Evolutionary conservation across 2,888 invertebrate species (phyloP).

Genomic region (Chaetogeoica ovagalla): DNA sequence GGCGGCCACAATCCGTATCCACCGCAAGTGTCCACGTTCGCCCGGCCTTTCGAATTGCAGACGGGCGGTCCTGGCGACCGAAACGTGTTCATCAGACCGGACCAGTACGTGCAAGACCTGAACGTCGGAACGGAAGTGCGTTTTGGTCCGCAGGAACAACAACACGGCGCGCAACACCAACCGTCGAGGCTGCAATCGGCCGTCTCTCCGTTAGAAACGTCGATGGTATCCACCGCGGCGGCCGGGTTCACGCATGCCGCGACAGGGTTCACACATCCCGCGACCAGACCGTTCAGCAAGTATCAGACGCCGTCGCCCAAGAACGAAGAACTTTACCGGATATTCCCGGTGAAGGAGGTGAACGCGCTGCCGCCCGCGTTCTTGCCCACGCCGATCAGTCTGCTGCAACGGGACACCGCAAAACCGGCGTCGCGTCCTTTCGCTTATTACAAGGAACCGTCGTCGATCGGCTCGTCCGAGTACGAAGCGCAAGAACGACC

Average conservation of each 20-base stretch:
- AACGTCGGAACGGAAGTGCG: constrained; percentile 40
- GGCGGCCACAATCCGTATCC: constrained; percentile 56
- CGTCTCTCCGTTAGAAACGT: background rate
- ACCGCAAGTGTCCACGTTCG: constrained; percentile 56
- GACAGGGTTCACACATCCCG: constrained; percentile 26
- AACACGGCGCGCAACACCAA: background rate
- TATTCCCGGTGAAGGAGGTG: constrained; percentile 49
- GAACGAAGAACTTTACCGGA: constrained; percentile 37
- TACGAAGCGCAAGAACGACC: constrained; percentile 20
- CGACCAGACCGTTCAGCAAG: constrained; percentile 45
- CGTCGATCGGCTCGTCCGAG: constrained; percentile 11
- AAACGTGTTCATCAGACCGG: constrained; percentile 34
- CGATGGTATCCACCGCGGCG: background rate
- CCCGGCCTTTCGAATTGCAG: constrained; percentile 56
- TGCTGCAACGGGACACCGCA: background rate
- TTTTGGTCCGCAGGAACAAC: background rate
- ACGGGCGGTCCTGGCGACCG: constrained; percentile 41
- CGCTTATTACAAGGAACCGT: constrained; percentile 33
- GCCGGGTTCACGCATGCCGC: too few species aligned
- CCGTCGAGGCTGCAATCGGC: background rate
- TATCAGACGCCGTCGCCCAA: constrained; percentile 30
- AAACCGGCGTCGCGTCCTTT: constrained; percentile 9
- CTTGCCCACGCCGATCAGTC: constrained; percentile 22
- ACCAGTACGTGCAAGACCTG: constrained; percentile 35
- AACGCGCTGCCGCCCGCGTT: constrained; percentile 39